phyloP scores from a whole-genome alignment of 2,113 vertebrate genomes.

The Cololabis saira region DNA sequence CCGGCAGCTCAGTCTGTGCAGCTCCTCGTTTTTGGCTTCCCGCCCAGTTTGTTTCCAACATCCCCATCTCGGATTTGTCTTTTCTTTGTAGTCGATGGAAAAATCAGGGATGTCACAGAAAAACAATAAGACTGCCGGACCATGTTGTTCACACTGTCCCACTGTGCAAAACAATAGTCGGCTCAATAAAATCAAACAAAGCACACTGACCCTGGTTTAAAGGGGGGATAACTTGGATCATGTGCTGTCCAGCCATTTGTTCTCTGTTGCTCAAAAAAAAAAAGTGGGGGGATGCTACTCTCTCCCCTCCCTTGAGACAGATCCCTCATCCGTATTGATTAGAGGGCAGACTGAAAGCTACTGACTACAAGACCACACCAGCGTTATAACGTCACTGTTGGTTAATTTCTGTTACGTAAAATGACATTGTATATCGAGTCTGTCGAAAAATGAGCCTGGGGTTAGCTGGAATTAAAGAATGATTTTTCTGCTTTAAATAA shows the following conservation, averaged over 20 bases:
- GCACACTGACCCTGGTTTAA: conserved; percentile 45
- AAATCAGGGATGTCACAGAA: conserved; percentile 60
- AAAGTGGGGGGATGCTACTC: conserved; percentile 46
- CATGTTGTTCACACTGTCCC: conserved; percentile 54
- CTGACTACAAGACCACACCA: conserved; percentile 47
- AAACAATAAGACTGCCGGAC: conserved; percentile 46
- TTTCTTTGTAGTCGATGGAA: conserved; percentile 55
- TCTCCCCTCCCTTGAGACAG: conserved; percentile 43
- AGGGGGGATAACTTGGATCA: conserved; percentile 44
- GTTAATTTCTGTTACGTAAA: not conserved
- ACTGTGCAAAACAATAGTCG: conserved; percentile 38
- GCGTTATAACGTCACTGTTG: conserved; percentile 9
- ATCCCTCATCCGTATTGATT: conserved; percentile 67
- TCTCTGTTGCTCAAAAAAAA: conserved; percentile 27
- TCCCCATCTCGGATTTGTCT: conserved; percentile 67
- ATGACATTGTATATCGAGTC: no score
- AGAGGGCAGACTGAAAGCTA: conserved; percentile 54
- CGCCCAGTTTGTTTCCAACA: conserved; percentile 76
- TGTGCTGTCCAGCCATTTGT: conserved; percentile 35
- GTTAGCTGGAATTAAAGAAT: not conserved
- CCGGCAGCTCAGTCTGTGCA: conserved; percentile 53
- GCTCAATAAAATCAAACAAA: conserved; percentile 57
- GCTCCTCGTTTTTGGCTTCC: conserved; percentile 69
- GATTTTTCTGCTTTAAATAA: conserved; percentile 6
- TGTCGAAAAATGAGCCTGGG: not conserved